These are phyloP conservation scores for Zaprionus davidi DNA, from an alignment of 1,140 invertebrate species.

Conservation along the genomic window DNA sequence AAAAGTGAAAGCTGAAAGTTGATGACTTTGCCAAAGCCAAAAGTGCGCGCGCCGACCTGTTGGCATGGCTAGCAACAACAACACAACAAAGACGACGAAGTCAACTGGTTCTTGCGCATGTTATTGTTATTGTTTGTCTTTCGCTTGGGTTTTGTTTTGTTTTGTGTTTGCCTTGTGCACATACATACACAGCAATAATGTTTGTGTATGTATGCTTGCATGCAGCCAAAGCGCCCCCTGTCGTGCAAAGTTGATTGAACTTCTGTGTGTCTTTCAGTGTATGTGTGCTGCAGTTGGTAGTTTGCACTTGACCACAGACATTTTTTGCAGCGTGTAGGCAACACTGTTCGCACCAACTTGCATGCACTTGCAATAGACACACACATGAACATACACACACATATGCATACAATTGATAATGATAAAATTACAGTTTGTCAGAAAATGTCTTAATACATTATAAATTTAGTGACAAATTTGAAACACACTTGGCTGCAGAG, in stretches of 20 bases:
- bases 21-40: conserved; percentile 60
- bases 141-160: conserved; percentile 15
- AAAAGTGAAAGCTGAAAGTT: conserved; percentile 80
- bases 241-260: conserved; percentile 39
- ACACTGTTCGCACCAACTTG: not conserved
- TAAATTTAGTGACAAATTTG: not conserved
- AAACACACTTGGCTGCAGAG: not conserved
- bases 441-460: not conserved
- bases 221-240: conserved; percentile 41
- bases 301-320: conserved; percentile 36
- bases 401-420: not conserved
- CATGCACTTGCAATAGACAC: not conserved
- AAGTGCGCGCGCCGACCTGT: conserved; percentile 59
- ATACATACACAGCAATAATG: conserved; percentile 1
- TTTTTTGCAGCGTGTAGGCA: not conserved
- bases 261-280: not conserved
- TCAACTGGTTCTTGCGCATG: conserved; percentile 50
- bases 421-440: not conserved
- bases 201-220: conserved; percentile 33
- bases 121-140: conserved; percentile 49
- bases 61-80: conserved; percentile 47
- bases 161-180: conserved; percentile 14
- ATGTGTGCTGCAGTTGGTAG: conserved; percentile 5
- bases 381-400: not conserved
- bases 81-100: conserved; percentile 12